Evolutionary conservation across 2,888 invertebrate species (phyloP).

Genomic region (Tetragnatha montana): DNA sequence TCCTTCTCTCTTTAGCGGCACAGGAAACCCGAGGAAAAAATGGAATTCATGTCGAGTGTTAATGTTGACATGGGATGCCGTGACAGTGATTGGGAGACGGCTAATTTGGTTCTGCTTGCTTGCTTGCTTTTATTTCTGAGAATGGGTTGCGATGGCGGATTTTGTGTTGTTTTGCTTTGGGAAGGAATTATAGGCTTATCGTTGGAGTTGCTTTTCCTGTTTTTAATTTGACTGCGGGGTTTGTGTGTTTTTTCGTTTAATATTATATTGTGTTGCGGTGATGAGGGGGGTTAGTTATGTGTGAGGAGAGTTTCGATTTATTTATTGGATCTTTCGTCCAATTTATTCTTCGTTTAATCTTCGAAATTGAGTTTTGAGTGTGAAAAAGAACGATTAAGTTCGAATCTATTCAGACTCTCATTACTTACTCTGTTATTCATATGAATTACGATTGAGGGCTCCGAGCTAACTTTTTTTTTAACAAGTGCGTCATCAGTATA

Average conservation of each 20-base stretch:
- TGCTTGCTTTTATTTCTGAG: conserved; percentile 2
- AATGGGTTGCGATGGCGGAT: not conserved
- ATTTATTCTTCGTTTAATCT: not conserved
- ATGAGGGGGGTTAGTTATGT: not conserved
- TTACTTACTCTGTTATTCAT: too few species aligned
- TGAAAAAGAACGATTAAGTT: too few species aligned
- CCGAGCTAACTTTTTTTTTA: too few species aligned
- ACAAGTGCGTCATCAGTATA: too few species aligned
- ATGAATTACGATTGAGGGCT: too few species aligned
- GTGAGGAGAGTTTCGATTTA: not conserved
- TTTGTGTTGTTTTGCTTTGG: not conserved
- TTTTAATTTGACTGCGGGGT: not conserved
- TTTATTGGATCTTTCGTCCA: not conserved
- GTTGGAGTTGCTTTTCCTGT: not conserved
- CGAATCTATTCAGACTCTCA: too few species aligned
- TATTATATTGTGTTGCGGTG: not conserved
- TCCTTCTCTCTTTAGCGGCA: conserved; percentile 41
- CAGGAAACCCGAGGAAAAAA: conserved; percentile 54
- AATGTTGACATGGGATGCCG: conserved; percentile 59
- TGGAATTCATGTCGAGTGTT: conserved; percentile 38
- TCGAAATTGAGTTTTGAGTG: too few species aligned
- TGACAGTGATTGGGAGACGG: conserved; percentile 25
- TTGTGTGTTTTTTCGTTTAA: conserved; percentile 4
- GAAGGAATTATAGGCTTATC: not conserved
- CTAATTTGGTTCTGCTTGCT: conserved; percentile 34